These are phyloP conservation scores for Amphiprion clarkii DNA, from an alignment of 2,797 vertebrate genomes.

Conservation along the genomic window DNA sequence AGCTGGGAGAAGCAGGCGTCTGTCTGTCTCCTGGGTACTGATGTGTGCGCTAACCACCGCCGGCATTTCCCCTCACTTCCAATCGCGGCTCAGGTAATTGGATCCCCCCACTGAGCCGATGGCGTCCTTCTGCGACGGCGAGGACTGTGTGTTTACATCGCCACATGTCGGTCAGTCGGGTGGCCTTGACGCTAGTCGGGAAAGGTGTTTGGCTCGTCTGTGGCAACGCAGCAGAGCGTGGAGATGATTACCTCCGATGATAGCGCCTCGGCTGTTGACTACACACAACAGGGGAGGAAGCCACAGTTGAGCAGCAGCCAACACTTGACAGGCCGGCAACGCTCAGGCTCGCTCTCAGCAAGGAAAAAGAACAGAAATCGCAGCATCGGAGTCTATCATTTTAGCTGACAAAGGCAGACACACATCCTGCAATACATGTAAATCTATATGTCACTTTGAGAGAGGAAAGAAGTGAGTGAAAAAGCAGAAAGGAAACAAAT, in stretches of 20 bases:
- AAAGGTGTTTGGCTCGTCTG: constrained; percentile 45
- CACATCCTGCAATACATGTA: background rate
- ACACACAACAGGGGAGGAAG: constrained; percentile 48
- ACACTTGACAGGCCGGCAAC: constrained; percentile 24
- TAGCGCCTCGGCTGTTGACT: constrained; percentile 59
- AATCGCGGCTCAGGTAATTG: constrained; percentile 71
- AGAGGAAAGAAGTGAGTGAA: background rate
- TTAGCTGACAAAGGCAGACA: no score
- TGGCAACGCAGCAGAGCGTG: constrained; percentile 53
- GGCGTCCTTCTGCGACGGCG: constrained; percentile 46
- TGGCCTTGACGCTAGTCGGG: constrained; percentile 42
- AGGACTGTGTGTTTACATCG: constrained; percentile 65
- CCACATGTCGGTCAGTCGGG: constrained; percentile 54
- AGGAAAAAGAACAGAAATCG: constrained; percentile 6
- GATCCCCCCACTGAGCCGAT: constrained; percentile 45
- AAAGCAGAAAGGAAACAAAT: background rate
- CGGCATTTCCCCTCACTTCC: constrained; percentile 57
- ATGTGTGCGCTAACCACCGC: constrained; percentile 62
- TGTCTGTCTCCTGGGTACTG: constrained; percentile 59
- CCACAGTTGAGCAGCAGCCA: background rate
- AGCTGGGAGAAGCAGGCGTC: constrained; percentile 12
- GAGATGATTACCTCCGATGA: constrained; percentile 73
- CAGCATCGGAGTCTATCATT: background rate
- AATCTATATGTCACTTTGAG: background rate
- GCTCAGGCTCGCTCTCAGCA: background rate